phyloP scores from a whole-genome alignment of 2,888 invertebrate species.

The Julus scandinavius region DNA sequence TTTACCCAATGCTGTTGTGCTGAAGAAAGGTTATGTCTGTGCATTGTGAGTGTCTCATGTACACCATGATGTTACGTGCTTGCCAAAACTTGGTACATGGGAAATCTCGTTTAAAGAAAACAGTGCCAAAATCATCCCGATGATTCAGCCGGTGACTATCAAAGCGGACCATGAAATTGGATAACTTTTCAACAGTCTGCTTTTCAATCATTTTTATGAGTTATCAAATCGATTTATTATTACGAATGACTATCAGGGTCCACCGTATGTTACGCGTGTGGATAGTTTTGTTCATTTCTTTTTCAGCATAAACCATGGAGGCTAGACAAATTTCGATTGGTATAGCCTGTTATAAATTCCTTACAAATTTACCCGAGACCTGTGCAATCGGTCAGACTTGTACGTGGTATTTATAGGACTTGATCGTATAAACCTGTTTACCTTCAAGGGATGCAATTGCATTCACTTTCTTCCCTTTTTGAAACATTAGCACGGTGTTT shows the following conservation, averaged over 20 bases:
- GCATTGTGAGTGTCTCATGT: not conserved
- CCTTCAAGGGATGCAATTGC: not conserved
- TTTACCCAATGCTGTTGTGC: not conserved
- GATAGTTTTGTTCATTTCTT: too few relatives aligned
- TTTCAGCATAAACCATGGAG: too few relatives aligned
- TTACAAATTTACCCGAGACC: not conserved
- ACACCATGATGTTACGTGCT: not conserved
- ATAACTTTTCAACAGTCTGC: not conserved
- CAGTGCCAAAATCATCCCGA: not conserved
- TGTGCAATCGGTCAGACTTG: not conserved
- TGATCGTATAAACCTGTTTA: not conserved
- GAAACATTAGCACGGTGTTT: not conserved
- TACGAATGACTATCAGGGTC: not conserved
- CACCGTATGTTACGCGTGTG: not conserved
- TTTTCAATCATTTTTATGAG: not conserved
- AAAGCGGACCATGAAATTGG: not conserved
- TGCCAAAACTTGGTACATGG: not conserved
- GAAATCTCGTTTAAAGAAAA: not conserved
- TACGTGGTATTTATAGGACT: not conserved
- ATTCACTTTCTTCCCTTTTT: not conserved
- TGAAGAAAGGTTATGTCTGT: not conserved
- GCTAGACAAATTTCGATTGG: not conserved
- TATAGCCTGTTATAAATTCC: not conserved
- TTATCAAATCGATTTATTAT: not conserved
- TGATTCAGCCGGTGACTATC: not conserved